These are phyloP conservation scores for Taurulus bubalis DNA, from an alignment of 2,113 vertebrate genomes.

Conservation along the genomic window DNA sequence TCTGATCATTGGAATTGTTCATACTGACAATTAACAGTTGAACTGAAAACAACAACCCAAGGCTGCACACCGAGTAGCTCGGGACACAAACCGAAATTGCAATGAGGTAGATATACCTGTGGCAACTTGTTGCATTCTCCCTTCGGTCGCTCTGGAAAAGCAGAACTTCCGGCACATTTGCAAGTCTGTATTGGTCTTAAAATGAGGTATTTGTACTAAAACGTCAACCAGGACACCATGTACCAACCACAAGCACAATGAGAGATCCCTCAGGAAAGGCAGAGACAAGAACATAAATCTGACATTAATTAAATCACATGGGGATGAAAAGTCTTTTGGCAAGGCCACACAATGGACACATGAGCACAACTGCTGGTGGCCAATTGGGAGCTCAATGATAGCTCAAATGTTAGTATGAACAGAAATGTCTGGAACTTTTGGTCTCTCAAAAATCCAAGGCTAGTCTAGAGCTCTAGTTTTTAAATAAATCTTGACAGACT, in stretches of 20 bases:
- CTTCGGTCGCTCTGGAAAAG: not conserved
- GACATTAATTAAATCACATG: not conserved
- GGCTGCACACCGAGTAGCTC: not conserved
- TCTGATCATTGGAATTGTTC: constrained; percentile 6
- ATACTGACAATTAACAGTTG: constrained; percentile 15
- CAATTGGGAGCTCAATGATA: not conserved
- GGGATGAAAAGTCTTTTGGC: not conserved
- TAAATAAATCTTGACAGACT: not conserved
- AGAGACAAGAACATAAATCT: not conserved
- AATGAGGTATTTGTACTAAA: not conserved
- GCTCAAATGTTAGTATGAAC: not conserved
- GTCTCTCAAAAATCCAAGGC: not conserved
- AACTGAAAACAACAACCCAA: constrained; percentile 5
- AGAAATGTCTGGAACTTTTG: too few relatives aligned
- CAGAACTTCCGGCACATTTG: not conserved
- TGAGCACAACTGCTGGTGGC: not conserved
- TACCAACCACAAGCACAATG: not conserved
- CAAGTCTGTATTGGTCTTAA: constrained; percentile 5
- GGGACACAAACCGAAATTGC: not conserved
- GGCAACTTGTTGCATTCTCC: constrained; percentile 1
- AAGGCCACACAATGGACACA: not conserved
- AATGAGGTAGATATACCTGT: constrained; percentile 4
- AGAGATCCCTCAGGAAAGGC: not conserved
- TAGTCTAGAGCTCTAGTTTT: not conserved
- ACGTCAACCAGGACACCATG: not conserved